Percentiles rank a stretch among this genome's conserved stretches.
phyloP scores from a whole-genome alignment of 2,113 vertebrate genomes.

The Nibea coibor region DNA sequence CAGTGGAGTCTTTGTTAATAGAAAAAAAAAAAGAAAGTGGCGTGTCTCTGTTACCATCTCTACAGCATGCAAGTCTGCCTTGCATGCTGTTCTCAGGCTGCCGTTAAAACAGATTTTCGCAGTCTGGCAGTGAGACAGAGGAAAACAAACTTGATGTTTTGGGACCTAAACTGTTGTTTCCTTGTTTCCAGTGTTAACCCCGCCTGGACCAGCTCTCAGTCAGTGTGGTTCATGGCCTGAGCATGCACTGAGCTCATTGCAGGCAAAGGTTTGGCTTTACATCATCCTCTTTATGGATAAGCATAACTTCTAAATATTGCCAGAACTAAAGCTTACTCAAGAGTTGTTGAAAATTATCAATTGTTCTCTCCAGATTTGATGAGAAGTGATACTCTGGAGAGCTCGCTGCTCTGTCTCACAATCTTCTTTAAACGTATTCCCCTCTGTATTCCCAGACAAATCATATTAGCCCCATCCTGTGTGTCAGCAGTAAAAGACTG shows the following conservation, averaged over 20 bases:
- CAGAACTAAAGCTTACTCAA: not conserved
- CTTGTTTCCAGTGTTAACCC: conserved; percentile 26
- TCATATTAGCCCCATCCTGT: conserved; percentile 61
- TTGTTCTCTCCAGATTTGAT: conserved; percentile 17
- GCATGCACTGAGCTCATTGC: conserved; percentile 29
- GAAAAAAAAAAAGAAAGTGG: conserved; percentile 32
- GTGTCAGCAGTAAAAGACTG: conserved; percentile 38
- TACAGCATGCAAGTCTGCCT: conserved; percentile 45
- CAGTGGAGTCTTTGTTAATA: conserved; percentile 78
- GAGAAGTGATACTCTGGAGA: conserved; percentile 12
- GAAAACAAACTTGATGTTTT: conserved; percentile 48
- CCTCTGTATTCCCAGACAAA: conserved; percentile 61
- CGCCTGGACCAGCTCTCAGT: conserved; percentile 34
- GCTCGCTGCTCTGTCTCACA: not conserved
- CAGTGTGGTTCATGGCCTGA: conserved; percentile 39
- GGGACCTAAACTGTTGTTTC: conserved; percentile 28
- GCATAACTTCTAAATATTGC: not conserved
- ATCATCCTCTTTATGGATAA: conserved; percentile 21
- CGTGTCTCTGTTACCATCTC: conserved; percentile 60
- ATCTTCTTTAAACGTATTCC: conserved; percentile 25
- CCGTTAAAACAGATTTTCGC: conserved; percentile 61
- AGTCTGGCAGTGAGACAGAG: conserved; percentile 46
- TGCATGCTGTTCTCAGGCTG: conserved; percentile 53
- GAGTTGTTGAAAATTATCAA: not conserved
- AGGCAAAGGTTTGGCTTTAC: conserved; percentile 16